phyloP scores from a whole-genome alignment of 2,888 invertebrate species.

The Drosophila falleni region DNA sequence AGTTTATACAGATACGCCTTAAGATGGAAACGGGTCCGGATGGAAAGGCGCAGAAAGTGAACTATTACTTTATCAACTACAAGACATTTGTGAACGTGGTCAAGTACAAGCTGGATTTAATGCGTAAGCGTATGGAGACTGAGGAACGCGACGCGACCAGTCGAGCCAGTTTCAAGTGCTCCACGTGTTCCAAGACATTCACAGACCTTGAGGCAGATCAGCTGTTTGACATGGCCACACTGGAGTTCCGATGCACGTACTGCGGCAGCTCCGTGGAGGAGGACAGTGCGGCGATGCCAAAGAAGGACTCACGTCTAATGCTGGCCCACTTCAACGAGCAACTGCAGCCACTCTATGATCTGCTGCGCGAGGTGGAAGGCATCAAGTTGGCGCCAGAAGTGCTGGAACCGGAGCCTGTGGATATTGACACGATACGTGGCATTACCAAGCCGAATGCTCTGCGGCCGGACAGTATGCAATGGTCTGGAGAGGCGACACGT shows the following conservation, averaged over 20 bases:
- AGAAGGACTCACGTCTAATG: conserved; percentile 95
- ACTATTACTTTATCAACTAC: conserved; percentile 99
- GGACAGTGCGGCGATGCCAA: conserved; percentile 96
- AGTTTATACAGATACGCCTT: conserved; percentile 95
- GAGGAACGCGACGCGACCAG: conserved; percentile 98
- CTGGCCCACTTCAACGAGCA: conserved; percentile 93
- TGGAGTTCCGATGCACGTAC: conserved; percentile 95
- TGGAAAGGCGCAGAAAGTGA: conserved; percentile 97
- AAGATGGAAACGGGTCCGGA: conserved; percentile 98
- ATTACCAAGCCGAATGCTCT: conserved; percentile 83
- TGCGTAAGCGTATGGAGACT: conserved; percentile 97
- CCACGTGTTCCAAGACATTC: conserved; percentile 95
- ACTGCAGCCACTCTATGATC: conserved; percentile 95
- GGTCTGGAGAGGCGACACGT: conserved; percentile 98
- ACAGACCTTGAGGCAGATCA: conserved; percentile 98
- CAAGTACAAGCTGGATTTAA: conserved; percentile 98
- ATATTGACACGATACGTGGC: conserved; percentile 93
- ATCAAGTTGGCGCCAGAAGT: conserved; percentile 97
- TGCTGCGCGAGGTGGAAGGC: conserved; percentile 96
- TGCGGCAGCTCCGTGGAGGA: conserved; percentile 96
- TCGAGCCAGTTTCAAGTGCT: conserved; percentile 97
- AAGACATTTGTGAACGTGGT: conserved; percentile 98
- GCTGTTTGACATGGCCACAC: conserved; percentile 93
- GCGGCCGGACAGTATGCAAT: conserved; percentile 88
- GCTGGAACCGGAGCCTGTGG: conserved; percentile 97